Conservation (phyloP, 92 coral and sea anemone genomes). For the Palythoa grandis region DNA sequence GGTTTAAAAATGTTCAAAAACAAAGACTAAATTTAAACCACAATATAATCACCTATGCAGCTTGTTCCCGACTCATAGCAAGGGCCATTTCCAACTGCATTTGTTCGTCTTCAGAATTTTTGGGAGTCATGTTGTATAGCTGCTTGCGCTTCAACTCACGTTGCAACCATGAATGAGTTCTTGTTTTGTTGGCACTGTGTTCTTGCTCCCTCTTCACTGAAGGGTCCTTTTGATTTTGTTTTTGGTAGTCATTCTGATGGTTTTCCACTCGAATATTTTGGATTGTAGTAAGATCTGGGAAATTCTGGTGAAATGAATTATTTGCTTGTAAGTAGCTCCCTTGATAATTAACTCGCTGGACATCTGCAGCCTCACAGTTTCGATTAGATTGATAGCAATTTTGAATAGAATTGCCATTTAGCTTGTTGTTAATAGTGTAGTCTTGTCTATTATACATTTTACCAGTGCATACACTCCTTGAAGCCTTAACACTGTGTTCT, state of each 20-base stretch:
- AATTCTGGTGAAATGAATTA: background rate
- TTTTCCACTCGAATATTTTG: constrained; percentile 8
- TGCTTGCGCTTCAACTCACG: constrained; percentile 26
- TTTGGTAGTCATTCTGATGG: background rate
- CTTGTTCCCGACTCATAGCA: constrained; percentile 19
- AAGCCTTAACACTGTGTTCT: no score
- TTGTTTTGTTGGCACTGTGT: background rate
- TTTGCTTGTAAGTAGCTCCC: background rate
- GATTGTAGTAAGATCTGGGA: background rate
- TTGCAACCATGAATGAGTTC: constrained; percentile 1
- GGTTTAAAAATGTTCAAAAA: no score
- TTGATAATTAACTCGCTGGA: background rate
- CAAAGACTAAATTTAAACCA: no score
- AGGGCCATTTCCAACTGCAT: constrained; percentile 33
- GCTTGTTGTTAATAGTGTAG: background rate
- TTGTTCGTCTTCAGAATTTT: constrained; percentile 16
- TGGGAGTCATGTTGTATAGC: constrained; percentile 14
- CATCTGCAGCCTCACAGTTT: background rate
- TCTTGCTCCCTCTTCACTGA: background rate
- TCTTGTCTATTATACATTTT: background rate
- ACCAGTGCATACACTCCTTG: background rate
- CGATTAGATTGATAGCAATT: background rate
- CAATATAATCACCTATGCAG: background rate
- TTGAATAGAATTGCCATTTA: background rate
- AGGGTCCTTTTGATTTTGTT: background rate